These are phyloP conservation scores for Mus minutoides DNA, from an alignment of 2,797 vertebrate genomes.

Conservation along the genomic window DNA sequence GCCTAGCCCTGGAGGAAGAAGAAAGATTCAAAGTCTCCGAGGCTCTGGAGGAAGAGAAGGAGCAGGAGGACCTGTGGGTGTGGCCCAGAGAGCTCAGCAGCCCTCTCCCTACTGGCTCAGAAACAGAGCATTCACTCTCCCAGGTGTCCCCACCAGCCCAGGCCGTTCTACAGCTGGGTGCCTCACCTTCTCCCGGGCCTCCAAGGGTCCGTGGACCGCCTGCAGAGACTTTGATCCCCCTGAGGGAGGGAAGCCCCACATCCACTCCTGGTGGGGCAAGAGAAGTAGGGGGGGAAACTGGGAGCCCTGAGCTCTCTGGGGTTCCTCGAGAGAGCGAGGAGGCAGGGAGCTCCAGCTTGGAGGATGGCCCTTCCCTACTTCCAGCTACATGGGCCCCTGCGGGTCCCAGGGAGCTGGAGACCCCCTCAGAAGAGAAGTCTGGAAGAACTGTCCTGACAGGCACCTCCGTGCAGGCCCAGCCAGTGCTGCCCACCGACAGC, in stretches of 20 bases:
- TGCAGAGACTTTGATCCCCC: conserved; percentile 42
- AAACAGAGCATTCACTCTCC: conserved; percentile 20
- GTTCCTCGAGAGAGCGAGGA: conserved; percentile 73
- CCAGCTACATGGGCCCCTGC: conserved; percentile 64
- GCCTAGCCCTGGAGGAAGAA: conserved; percentile 59
- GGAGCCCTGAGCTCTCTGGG: conserved; percentile 55
- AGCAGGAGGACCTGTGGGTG: conserved; percentile 65
- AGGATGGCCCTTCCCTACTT: conserved; percentile 61
- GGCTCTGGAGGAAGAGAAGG: conserved; percentile 31
- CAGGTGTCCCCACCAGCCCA: neutral
- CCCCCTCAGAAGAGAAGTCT: conserved; percentile 76
- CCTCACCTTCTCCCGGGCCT: conserved; percentile 47
- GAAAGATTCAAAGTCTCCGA: conserved; percentile 50
- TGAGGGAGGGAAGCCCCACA: conserved; percentile 41
- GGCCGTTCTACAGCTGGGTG: neutral
- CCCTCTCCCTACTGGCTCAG: conserved; percentile 39
- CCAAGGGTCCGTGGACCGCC: conserved; percentile 62
- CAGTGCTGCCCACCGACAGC: conserved; percentile 90
- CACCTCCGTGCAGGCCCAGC: conserved; percentile 80
- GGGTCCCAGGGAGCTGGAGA: conserved; percentile 69
- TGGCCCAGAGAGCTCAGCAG: conserved; percentile 68
- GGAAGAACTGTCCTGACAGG: conserved; percentile 75
- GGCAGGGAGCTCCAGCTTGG: conserved; percentile 62
- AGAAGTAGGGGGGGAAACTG: conserved; percentile 23
- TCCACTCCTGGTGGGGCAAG: conserved; percentile 49